Base-by-base conservation (phyloP, 1,140 invertebrate species). In the Eriocheir sinensis region DNA sequence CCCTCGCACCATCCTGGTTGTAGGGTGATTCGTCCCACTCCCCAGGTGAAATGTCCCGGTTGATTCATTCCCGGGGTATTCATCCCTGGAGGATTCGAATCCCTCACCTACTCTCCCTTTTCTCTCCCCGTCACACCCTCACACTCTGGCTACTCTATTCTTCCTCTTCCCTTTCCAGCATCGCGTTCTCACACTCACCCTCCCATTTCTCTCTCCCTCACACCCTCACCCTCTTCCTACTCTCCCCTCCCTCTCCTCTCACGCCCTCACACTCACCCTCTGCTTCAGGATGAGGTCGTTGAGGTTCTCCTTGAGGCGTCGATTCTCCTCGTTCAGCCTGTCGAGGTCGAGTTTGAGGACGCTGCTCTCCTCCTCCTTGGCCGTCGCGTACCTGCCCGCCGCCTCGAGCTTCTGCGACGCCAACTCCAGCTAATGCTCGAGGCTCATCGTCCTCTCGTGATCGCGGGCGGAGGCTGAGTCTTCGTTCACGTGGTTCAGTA, bases 271-370 rank as follows among this genome's bases (percentile, higher is more conserved):
- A 44, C 86, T 40, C 38, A 94, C 94, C 96, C 95, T 89, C 81
- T 95, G 88, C 79, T 95, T 91, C 32, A 93, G 44, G 38, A 95
- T 95, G 12, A 95, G 34, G 40, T 95, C 94, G 38, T 96, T 96
- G 15, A 96, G 95, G 21, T 96, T 96, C 38, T 96, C 96, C 93
- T 96, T 96, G 3, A 96, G 95, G 34, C 96, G 89, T 90, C 88
- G 95, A 81, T 96, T 96, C 95, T 96, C 96, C 79, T 96, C 96
- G 36, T 96, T 96, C 9, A 96, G 93, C 12, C 96, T 96, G n/a
- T 96, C 96, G 12, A 96, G 38, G 90, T 96, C 96, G 80, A 96
- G 93, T 93, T 96, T 96, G 4, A 96, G 79, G 91, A 96, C 96
- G 17, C 95, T 95, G 86, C 94, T 95, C 90, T 96, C 96, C 95